These are phyloP conservation scores for Hycleus phaleratus DNA, from an alignment of 1,140 invertebrate species.

Conservation along the genomic window DNA sequence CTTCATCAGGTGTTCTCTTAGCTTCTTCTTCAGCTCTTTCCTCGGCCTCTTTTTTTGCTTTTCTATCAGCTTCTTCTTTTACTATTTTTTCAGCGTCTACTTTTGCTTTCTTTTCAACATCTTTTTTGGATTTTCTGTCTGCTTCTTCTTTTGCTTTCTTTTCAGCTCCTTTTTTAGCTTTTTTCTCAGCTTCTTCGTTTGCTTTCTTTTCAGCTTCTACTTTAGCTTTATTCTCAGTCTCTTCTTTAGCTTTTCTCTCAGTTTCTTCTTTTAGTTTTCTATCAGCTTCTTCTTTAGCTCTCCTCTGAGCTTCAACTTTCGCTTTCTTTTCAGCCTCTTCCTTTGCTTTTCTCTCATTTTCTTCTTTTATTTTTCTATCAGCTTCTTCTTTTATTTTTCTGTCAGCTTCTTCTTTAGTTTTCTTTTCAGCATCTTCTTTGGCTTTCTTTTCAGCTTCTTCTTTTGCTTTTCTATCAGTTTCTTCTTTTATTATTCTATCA, in stretches of 20 bases:
- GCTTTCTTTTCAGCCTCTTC: conserved; percentile 3
- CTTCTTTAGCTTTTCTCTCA: conserved; percentile 24
- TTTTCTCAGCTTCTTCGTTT: conserved; percentile 20
- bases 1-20: conserved; percentile 20
- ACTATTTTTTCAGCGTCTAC: conserved; percentile 17
- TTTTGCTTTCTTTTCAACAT: conserved; percentile 18
- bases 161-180: conserved; percentile 28
- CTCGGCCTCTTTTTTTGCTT: conserved; percentile 24
- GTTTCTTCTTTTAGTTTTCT: conserved; percentile 15
- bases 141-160: conserved; percentile 23
- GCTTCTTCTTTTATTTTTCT: conserved; percentile 11
- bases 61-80: conserved; percentile 24
- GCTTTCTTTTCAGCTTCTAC: conserved; percentile 17
- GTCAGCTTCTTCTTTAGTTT: conserved; percentile 3
- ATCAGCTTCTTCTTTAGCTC: neutral
- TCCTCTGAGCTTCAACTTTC: conserved; percentile 5
- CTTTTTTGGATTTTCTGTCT: conserved; percentile 25
- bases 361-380: conserved; percentile 3
- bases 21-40: conserved; percentile 16
- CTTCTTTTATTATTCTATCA: conserved; percentile 5
- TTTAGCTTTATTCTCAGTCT: conserved; percentile 23
- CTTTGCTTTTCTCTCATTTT: neutral
- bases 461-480: conserved; percentile 17
- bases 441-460: conserved; percentile 4
- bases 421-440: neutral